These are phyloP conservation scores for Carassius gibelio DNA, from an alignment of 2,113 vertebrate species.

Conservation along the genomic window DNA sequence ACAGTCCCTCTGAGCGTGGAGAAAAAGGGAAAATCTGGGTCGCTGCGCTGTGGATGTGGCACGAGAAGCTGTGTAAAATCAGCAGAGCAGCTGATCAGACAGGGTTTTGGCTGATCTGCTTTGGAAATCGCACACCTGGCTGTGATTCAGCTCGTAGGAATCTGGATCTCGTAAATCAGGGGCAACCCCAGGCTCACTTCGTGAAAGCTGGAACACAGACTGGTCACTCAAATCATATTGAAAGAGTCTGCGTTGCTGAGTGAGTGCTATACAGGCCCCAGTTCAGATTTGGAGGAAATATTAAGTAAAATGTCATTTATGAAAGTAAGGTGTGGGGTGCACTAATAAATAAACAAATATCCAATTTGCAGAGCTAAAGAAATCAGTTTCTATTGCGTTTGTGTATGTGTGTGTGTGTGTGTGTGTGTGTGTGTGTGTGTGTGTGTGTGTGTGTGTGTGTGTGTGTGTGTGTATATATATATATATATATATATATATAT, in stretches of 20 bases:
- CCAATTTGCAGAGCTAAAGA: neutral
- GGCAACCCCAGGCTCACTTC: conserved; percentile 31
- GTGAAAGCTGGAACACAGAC: conserved; percentile 1
- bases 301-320: neutral
- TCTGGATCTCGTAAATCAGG: conserved; percentile 58
- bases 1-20: conserved; percentile 61
- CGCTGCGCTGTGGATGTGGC: conserved; percentile 53
- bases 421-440: no score
- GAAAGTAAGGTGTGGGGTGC: neutral
- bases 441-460: no score
- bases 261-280: neutral
- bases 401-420: no score
- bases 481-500: no score
- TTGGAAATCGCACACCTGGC: conserved; percentile 48
- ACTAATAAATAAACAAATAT: neutral
- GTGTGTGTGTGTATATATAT: no score
- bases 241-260: neutral
- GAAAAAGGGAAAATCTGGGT: conserved; percentile 59
- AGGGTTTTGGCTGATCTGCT: conserved; percentile 46
- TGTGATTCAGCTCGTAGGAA: conserved; percentile 57
- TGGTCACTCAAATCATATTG: neutral
- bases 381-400: neutral
- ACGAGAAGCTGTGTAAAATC: conserved; percentile 33
- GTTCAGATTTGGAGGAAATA: neutral
- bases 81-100: neutral